Base-by-base conservation (phyloP, 2,888 invertebrate species). In the Cheilosia grossa region DNA sequence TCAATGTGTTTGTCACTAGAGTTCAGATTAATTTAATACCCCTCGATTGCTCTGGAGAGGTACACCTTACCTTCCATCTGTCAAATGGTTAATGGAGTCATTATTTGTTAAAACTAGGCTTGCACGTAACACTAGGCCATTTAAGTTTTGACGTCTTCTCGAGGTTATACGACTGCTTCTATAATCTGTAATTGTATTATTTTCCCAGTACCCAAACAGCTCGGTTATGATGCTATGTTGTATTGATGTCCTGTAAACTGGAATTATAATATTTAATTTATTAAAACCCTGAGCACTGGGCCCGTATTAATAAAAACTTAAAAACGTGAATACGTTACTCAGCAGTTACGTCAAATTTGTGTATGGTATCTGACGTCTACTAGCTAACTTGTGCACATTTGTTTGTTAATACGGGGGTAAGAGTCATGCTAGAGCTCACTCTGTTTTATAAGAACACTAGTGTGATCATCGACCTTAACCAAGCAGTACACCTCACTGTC, bases 91-190 rank as follows among this genome's bases (percentile, higher is more conserved):
- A 17, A 93, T 90, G 63, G 94, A 93, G 87, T 94, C 93, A 83
- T 93, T 93, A 87, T 94, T 92, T 3, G 94, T 94, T 1, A 95
- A 90, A 7, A 95, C 95, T 77, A 94, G 93, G 82, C 93, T 93
- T 33, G 94, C 92, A 54, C 92, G 93, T 24, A 95, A 91, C 87
- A 91, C 90, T 44, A 90, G 91, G 54, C 92, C 91, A 40, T 91
- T 88, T 37, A 94, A 90, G 90, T 94, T 90, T 21, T 90, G 89
- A 87, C 94, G 91, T 73, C 93, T 89, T 7, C 44, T 75, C n/a
- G 86, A 70, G 2, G 59, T 75, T 13, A 75, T 59, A 6, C 27
- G 54, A 17, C n/a, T 53, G 17, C 24, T 58, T 30, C 87, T 49
- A 17, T 61, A 74, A 53, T 88, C 86, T 4, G 17, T 44, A 3